Base-by-base conservation (phyloP, 2,888 invertebrate species). In the Acleris sparsana region DNA sequence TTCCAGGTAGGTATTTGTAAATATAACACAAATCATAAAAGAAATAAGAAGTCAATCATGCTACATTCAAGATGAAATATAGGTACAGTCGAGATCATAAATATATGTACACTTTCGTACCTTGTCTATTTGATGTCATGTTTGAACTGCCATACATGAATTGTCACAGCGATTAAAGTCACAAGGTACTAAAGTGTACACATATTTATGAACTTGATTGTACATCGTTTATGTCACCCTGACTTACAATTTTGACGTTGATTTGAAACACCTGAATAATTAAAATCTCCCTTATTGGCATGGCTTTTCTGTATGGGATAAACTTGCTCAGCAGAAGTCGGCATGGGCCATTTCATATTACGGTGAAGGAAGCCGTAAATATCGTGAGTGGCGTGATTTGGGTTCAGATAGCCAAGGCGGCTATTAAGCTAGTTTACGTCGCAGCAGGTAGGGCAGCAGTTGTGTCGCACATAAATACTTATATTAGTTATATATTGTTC, bases 321-420 rank as follows among this genome's bases (percentile, higher is more conserved):
- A n/a, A 29, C 33, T 17, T 48, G 43, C 25, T 62, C 51, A 57
- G 52, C 57, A 58, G 57, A 49, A 63, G 33, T 16, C 29, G 65
- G 65, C 61, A 52, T 39, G 22, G 33, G 62, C 57, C 22, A 22
- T 56, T 61, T 66, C 53, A 44, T 61, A 29, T 49, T 55, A 61
- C 56, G 55, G 20, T 25, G 25, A 48, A 18, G 53, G 61, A 65
- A 52, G 52, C 61, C 66, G 48, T 66, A 66, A 39, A 62, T 66
- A 66, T 33, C 43, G 63, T 44, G 60, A 43, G 25, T 52, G 29
- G 39, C 44, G 56, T 46, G 57, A 62, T 62, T 62, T 62, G 49
- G 53, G 57, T 57, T 65, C 56, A 61, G 51, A 65, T 55, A 55
- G 56, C 61, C 52, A 57, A 62, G 46, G 17, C 55, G 33, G 56